Percentiles rank a stretch among this genome's conserved stretches.
phyloP scores from a whole-genome alignment of 2,888 invertebrate genomes.

The Eumerus sabulonum region DNA sequence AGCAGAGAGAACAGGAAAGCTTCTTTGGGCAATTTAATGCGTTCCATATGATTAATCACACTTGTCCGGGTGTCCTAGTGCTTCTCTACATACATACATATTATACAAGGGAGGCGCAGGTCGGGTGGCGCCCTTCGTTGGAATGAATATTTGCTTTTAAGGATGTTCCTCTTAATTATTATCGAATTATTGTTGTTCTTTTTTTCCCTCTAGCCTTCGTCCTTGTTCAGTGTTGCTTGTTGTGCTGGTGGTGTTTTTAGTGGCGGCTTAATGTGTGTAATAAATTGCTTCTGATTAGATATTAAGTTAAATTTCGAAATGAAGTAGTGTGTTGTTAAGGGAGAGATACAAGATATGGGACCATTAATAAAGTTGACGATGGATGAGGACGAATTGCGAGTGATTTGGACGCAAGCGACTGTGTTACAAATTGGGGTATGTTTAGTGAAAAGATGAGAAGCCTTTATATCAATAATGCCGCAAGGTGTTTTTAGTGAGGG shows the following conservation, averaged over 20 bases:
- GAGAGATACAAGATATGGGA: conserved; percentile 17
- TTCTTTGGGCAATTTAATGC: conserved; percentile 50
- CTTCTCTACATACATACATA: too few relatives aligned
- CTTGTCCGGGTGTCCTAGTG: neutral
- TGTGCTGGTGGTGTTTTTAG: conserved; percentile 13
- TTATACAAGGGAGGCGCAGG: neutral
- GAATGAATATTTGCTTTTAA: conserved; percentile 29
- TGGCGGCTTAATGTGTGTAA: conserved; percentile 39
- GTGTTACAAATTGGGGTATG: too few relatives aligned
- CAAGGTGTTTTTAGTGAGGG: too few relatives aligned
- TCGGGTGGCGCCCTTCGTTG: neutral
- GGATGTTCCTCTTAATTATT: conserved; percentile 57
- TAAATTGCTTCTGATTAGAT: conserved; percentile 43
- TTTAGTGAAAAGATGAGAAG: too few relatives aligned
- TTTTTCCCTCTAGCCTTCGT: neutral
- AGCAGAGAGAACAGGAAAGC: conserved; percentile 16
- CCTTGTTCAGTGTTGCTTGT: too few relatives aligned
- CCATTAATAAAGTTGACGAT: conserved; percentile 10
- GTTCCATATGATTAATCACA: conserved; percentile 52
- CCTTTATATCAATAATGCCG: too few relatives aligned
- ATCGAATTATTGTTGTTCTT: conserved; percentile 39
- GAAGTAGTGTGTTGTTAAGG: conserved; percentile 44
- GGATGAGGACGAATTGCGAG: neutral
- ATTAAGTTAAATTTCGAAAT: conserved; percentile 46
- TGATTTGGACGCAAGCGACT: neutral